Evolutionary conservation across 2,113 vertebrate genomes (phyloP).

Genomic region (Leucosticte australis): DNA sequence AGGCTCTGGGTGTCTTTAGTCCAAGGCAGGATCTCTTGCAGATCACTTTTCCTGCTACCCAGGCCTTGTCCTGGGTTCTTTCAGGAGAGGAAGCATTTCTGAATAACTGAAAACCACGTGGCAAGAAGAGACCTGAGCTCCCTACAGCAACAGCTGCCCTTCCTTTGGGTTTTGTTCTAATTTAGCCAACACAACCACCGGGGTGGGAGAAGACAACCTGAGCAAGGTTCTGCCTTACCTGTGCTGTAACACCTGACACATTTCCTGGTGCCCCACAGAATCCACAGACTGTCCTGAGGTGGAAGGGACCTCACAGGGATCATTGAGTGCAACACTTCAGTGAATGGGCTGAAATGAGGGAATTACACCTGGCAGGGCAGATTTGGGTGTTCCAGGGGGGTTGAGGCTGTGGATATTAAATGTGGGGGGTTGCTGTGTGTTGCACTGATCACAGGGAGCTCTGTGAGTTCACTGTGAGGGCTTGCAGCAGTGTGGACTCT

Average conservation of each 20-base stretch:
- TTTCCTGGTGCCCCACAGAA: neutral
- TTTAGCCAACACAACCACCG: rapidly evolving
- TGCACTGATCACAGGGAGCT: neutral
- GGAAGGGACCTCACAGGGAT: neutral
- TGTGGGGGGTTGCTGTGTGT: neutral
- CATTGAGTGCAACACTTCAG: neutral
- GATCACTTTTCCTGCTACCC: neutral
- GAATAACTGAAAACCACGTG: neutral
- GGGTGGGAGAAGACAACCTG: neutral
- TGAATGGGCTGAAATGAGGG: neutral
- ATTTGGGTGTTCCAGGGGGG: neutral
- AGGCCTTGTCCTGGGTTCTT: neutral
- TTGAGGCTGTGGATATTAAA: neutral
- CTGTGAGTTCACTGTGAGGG: rapidly evolving
- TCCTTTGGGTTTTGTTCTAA: neutral
- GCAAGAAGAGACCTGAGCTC: neutral
- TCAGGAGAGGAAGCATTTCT: neutral
- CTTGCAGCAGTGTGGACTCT: neutral
- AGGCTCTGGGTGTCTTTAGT: neutral
- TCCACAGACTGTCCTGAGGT: neutral
- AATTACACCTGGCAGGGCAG: neutral
- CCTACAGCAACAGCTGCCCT: neutral
- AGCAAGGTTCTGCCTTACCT: neutral
- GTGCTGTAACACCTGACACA: neutral
- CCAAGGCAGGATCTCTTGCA: neutral